Evolutionary conservation across 2,888 invertebrate genomes (phyloP).

Genomic region (Scaptomyza cyrtandrae): DNA sequence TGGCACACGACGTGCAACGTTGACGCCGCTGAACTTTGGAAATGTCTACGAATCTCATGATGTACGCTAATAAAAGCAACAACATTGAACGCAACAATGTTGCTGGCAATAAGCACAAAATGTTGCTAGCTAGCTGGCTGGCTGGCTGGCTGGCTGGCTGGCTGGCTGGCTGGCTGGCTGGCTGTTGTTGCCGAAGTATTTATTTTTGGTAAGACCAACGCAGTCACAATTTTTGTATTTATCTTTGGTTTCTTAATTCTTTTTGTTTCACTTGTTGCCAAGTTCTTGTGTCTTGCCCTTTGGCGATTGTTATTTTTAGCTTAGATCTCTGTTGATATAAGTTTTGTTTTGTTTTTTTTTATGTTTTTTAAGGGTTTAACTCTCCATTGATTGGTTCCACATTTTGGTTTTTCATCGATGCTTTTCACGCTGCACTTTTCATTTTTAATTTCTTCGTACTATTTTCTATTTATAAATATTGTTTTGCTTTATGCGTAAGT

Average conservation of each 20-base stretch:
- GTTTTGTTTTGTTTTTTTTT: slow-evolving; percentile 15
- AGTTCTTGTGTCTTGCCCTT: slow-evolving; percentile 40
- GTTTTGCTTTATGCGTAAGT: slow-evolving; percentile 73
- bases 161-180: neutral
- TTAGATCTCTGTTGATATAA: slow-evolving; percentile 18
- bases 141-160: neutral
- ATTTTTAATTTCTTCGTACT: slow-evolving; percentile 68
- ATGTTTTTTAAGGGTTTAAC: slow-evolving; percentile 63
- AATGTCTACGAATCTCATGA: slow-evolving; percentile 85
- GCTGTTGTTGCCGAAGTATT: slow-evolving; percentile 3
- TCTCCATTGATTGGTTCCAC: slow-evolving; percentile 71
- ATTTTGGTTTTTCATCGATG: slow-evolving; percentile 53
- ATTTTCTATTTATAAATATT: slow-evolving; percentile 70
- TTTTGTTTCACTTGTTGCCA: slow-evolving; percentile 65
- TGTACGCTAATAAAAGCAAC: slow-evolving; percentile 83
- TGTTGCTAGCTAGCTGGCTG: neutral
- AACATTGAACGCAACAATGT: slow-evolving; percentile 82
- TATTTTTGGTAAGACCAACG: slow-evolving; percentile 76
- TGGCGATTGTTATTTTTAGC: slow-evolving; percentile 55
- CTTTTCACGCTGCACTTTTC: slow-evolving; percentile 66
- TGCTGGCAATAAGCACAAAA: slow-evolving; percentile 30
- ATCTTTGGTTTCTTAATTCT: neutral
- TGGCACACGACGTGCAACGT: slow-evolving; percentile 68
- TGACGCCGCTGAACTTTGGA: slow-evolving; percentile 81
- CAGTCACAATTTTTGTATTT: slow-evolving; percentile 17